Base-by-base conservation (phyloP, 2,888 invertebrate species). In the Lasioglossum zephyrum region DNA sequence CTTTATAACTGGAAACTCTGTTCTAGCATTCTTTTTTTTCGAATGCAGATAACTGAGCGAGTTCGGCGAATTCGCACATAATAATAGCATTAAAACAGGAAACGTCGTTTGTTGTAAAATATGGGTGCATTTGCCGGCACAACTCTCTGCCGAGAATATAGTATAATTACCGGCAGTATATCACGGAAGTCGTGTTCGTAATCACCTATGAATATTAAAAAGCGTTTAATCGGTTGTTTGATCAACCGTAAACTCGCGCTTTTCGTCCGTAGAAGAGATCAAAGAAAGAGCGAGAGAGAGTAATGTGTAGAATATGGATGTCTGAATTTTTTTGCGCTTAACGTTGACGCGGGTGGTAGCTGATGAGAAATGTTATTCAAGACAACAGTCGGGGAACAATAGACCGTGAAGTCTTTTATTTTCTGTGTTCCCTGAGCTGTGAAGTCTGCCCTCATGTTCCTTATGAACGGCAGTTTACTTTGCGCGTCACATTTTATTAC, bases 71-170 rank as follows among this genome's bases (percentile, higher is more conserved):
- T 44, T 72, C 70, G 41, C 70, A 72, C 70, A 44, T 72, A 72
- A 44, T 44, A 72, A 72, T 72, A 26, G 44, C 70, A 41, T 44
- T 41, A n/a, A 72, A 26, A 41, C 70, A 26, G 70, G 70, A 44
- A 72, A 72, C 70, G 41, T 44, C 70, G n/a, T 72, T 69, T 18
- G 39, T 22, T 69, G 39, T 69, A 69, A 39, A 41, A 69, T 69
- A 69, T 22, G 69, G 4, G 39, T n/a, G 39, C 22, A 36, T 22
- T 53, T n/a, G n/a, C 53, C n/a, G 9, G n/a, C 22, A n/a, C 39
- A 1, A 36, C 39, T 22, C 36, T 22, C 11, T 41, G 22, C 5
- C 44, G 70, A 26, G 70, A 72, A 44, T 26, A 72, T 26, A 26
- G 41, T n/a, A 41, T n/a, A 72, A 44, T 44, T 13, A 69, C 39